Evolutionary conservation across 2,888 invertebrate genomes (phyloP).

Genomic region (Caenorhabditis doughertyi): DNA sequence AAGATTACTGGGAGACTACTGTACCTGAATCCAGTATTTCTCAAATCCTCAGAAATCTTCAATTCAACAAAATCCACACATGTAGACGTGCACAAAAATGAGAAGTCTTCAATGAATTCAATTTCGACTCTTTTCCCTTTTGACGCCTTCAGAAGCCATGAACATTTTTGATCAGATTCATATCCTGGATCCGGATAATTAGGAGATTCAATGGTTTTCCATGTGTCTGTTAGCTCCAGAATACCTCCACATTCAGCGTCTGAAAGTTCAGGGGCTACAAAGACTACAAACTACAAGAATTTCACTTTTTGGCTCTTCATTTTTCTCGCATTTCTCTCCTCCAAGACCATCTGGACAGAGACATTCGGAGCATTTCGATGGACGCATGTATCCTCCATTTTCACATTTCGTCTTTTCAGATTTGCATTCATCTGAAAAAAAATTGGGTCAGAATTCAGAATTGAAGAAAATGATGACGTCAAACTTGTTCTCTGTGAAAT

Average conservation of each 20-base stretch:
- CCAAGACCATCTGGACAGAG: conserved; percentile 81
- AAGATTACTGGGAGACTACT: background rate
- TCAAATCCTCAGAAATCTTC: conserved; percentile 78
- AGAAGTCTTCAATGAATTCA: conserved; percentile 81
- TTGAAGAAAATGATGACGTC: background rate
- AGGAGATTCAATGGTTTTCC: conserved; percentile 70
- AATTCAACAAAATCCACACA: conserved; percentile 82
- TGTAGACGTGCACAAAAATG: conserved; percentile 81
- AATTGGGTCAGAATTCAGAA: background rate
- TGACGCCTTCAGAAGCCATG: conserved; percentile 76
- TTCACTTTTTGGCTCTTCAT: conserved; percentile 76
- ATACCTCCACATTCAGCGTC: conserved; percentile 81
- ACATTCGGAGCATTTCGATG: conserved; percentile 75
- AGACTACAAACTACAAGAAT: conserved; percentile 23
- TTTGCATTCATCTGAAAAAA: conserved; percentile 66
- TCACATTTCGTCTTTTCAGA: conserved; percentile 69
- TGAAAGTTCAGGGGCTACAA: conserved; percentile 44
- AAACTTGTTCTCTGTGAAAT: no score
- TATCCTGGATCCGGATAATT: conserved; percentile 74
- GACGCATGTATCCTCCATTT: conserved; percentile 82
- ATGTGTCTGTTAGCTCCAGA: conserved; percentile 62
- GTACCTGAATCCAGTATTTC: conserved; percentile 80
- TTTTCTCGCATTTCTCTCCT: conserved; percentile 74
- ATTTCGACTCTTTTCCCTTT: conserved; percentile 73
- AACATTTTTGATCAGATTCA: conserved; percentile 77